These are phyloP conservation scores for Callosobruchus maculatus DNA, from an alignment of 2,888 invertebrate genomes.

Conservation along the genomic window DNA sequence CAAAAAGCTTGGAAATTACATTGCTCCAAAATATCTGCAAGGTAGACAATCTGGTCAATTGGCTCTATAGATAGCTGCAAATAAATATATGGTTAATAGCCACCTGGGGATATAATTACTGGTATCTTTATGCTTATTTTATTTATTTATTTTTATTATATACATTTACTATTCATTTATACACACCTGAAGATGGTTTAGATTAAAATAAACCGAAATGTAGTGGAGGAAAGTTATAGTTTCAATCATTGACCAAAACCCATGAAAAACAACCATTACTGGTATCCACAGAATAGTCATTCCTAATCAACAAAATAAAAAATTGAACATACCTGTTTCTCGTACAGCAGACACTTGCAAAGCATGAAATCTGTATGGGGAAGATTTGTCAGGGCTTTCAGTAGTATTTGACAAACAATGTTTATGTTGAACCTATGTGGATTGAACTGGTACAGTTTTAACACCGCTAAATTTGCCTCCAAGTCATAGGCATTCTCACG, in stretches of 20 bases:
- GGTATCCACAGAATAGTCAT: no score
- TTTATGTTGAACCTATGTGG: constrained; percentile 80
- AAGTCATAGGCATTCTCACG: constrained; percentile 92
- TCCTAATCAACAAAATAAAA: no score
- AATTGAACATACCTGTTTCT: constrained; percentile 55
- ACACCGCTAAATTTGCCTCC: constrained; percentile 93
- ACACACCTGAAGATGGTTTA: no score
- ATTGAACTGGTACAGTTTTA: constrained; percentile 96
- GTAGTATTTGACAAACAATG: constrained; percentile 82
- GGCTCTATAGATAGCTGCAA: constrained; percentile 76
- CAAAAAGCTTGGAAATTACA: constrained; percentile 92
- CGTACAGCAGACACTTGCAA: constrained; percentile 92
- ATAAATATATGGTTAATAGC: constrained; percentile 7
- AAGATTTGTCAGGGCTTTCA: constrained; percentile 94
- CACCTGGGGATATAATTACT: no score
- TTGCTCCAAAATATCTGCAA: constrained; percentile 88
- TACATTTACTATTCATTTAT: no score
- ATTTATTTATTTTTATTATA: no score
- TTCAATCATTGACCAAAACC: no score
- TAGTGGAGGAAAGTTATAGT: no score
- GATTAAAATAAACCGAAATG: no score
- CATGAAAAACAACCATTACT: no score
- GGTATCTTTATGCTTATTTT: no score
- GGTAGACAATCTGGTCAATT: constrained; percentile 81
- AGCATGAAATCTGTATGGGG: constrained; percentile 97